Evolutionary conservation across 2,888 invertebrate species (phyloP).

Genomic region (Xanthorhoe spadicearia): DNA sequence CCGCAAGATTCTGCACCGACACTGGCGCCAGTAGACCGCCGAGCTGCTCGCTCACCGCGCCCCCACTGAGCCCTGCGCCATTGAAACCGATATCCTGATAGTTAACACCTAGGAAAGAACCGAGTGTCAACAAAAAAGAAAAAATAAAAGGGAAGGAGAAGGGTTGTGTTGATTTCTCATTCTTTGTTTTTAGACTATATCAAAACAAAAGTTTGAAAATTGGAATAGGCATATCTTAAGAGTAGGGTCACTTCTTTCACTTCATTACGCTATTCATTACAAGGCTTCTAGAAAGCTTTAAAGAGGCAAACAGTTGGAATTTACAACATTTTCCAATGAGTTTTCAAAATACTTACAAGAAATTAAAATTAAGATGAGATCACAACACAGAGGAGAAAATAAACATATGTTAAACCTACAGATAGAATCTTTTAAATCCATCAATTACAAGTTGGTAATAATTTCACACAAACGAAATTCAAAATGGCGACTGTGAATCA

Average conservation of each 20-base stretch:
- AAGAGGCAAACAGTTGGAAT: too few relatives aligned
- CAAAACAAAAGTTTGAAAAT: not conserved
- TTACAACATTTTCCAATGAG: not conserved
- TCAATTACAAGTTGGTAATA: not conserved
- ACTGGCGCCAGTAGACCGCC: slow-evolving; percentile 93
- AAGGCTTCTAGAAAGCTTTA: too few relatives aligned
- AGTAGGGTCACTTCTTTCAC: too few relatives aligned
- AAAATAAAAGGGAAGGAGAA: slow-evolving; percentile 25
- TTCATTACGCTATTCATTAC: too few relatives aligned
- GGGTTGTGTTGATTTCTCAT: slow-evolving; percentile 21
- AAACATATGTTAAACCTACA: not conserved
- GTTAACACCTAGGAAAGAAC: slow-evolving; percentile 70
- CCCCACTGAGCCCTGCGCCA: slow-evolving; percentile 79
- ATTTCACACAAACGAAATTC: not conserved
- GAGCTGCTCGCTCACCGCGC: slow-evolving; percentile 88
- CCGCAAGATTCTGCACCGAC: slow-evolving; percentile 96
- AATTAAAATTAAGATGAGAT: slow-evolving; percentile 5
- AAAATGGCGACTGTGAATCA: not conserved
- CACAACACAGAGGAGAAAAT: slow-evolving; percentile 17
- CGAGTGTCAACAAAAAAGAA: slow-evolving; percentile 25
- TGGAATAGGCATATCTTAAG: too few relatives aligned
- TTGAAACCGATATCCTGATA: slow-evolving; percentile 83
- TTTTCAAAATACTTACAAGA: not conserved
- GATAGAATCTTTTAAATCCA: not conserved
- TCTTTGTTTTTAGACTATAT: not conserved